Percentiles rank a stretch among this genome's conserved stretches.
phyloP scores from a whole-genome alignment of 2,113 vertebrate genomes.

The Macquaria ambigua region DNA sequence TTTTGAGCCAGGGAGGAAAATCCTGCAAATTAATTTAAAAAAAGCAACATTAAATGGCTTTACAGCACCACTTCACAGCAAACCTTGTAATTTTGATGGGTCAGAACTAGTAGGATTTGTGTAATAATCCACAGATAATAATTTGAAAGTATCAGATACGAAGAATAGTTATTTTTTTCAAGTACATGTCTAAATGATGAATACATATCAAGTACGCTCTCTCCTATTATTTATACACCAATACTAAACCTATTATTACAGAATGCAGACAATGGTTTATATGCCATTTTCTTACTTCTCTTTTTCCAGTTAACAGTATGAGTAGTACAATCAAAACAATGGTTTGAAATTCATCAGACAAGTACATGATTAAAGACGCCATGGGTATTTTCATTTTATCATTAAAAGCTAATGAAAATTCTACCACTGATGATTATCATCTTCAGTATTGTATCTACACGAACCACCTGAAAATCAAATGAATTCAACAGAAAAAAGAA shows the following conservation, averaged over 20 bases:
- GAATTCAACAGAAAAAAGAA: neutral
- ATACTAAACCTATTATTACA: neutral
- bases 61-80: neutral
- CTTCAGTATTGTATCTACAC: neutral
- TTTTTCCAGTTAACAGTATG: no score
- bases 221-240: neutral
- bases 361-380: neutral
- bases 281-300: no score
- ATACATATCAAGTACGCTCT: neutral
- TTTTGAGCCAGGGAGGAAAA: neutral
- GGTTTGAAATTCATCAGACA: neutral
- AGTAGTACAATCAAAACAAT: neutral
- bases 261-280: neutral
- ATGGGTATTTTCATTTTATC: neutral
- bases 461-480: neutral
- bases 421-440: neutral
- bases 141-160: neutral
- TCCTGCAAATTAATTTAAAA: neutral
- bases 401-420: neutral
- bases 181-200: neutral
- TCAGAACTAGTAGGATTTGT: neutral
- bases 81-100: neutral
- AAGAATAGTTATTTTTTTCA: neutral
- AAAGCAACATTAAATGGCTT: neutral
- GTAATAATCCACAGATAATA: neutral